These are phyloP conservation scores for Xestia ashworthii DNA, from an alignment of 2,888 invertebrate genomes.

Conservation along the genomic window DNA sequence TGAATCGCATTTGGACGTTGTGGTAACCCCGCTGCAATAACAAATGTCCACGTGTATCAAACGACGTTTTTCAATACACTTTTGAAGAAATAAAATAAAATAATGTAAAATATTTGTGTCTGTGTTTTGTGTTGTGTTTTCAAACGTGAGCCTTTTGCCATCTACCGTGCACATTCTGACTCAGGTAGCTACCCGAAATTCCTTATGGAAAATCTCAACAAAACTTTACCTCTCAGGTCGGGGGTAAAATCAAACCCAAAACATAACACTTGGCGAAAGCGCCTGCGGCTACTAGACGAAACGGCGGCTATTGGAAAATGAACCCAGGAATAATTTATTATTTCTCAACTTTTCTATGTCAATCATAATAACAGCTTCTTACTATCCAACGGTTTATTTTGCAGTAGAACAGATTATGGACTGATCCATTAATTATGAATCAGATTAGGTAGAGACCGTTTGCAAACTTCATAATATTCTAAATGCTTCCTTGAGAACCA, in stretches of 20 bases:
- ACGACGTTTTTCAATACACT: too few species aligned
- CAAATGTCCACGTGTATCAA: too few species aligned
- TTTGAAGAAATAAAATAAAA: too few species aligned
- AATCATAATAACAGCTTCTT: slow-evolving; percentile 6
- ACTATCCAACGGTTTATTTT: background rate
- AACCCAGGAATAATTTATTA: background rate
- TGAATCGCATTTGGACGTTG: too few species aligned
- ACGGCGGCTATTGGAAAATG: background rate
- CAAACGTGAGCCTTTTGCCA: background rate
- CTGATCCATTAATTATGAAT: background rate
- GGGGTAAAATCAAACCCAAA: background rate
- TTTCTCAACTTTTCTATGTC: background rate
- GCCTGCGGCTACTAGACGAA: background rate
- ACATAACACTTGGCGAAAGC: background rate
- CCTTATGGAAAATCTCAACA: too few species aligned
- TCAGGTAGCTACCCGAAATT: background rate
- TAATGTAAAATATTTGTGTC: too few species aligned
- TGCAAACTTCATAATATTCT: background rate
- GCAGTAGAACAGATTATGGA: background rate
- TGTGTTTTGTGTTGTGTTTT: too few species aligned
- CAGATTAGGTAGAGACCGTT: background rate
- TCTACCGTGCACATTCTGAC: background rate
- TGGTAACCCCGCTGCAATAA: too few species aligned
- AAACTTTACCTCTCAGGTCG: background rate
- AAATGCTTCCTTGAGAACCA: too few species aligned